Conservation (phyloP, 2,113 vertebrate genomes). For the Natator depressus region DNA sequence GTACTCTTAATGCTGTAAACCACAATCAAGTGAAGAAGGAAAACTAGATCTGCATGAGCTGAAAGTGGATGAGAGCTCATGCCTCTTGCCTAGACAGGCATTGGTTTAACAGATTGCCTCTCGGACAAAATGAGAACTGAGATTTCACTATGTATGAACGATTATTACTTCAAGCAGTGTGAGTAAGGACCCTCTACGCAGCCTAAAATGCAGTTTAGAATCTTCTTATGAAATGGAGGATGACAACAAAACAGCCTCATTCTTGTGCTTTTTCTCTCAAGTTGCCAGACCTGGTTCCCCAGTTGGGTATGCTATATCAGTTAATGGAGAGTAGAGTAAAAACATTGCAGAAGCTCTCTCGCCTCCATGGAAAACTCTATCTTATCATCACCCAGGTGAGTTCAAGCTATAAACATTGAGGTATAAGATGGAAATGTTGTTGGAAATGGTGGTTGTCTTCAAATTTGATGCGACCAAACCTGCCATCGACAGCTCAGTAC, state of each 20-base stretch:
- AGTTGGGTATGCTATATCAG: slow-evolving; percentile 93
- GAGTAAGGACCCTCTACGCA: background rate
- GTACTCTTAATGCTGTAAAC: accelerated
- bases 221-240: background rate
- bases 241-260: background rate
- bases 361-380: slow-evolving; percentile 93
- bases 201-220: background rate
- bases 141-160: background rate
- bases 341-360: slow-evolving; percentile 92
- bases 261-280: slow-evolving; percentile 54
- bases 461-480: background rate
- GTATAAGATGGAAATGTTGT: background rate
- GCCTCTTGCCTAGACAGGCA: background rate
- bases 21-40: background rate
- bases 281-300: slow-evolving; percentile 92
- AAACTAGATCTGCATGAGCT: background rate
- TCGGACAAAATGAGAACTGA: background rate
- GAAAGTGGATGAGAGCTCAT: background rate
- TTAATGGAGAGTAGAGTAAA: slow-evolving; percentile 97
- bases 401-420: background rate
- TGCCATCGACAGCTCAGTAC: background rate
- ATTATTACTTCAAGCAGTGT: background rate
- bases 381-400: slow-evolving; percentile 92
- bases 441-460: background rate
- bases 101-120: background rate